Conservation (phyloP, 2,888 invertebrate genomes). For the Eristalinus sepulchralis region DNA sequence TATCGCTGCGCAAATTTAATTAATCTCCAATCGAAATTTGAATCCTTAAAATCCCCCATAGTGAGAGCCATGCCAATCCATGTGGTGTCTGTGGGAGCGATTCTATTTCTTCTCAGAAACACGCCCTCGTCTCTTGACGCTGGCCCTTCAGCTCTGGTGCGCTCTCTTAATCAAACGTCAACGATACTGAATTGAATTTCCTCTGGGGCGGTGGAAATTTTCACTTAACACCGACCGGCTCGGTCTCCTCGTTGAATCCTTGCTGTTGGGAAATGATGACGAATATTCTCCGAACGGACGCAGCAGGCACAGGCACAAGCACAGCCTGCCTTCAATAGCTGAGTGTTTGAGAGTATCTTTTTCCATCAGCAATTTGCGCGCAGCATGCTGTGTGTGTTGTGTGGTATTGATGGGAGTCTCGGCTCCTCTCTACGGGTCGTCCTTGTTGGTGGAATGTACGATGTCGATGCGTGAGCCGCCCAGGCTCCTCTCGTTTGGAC, state of each 20-base stretch:
- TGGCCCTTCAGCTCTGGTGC: conserved; percentile 1
- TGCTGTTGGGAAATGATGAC: neutral
- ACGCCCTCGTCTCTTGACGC: neutral
- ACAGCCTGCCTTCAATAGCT: neutral
- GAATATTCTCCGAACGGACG: conserved; percentile 16
- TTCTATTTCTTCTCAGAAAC: conserved; percentile 9
- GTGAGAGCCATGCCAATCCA: conserved; percentile 20
- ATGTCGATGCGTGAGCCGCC: neutral
- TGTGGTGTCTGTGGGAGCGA: conserved; percentile 27
- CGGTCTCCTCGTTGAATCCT: neutral
- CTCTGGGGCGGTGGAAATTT: conserved; percentile 8
- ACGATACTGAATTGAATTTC: conserved; percentile 66
- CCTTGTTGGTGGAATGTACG: neutral
- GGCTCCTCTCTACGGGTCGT: neutral
- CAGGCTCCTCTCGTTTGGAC: conserved; percentile 12
- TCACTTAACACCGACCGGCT: neutral
- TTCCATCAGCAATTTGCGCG: conserved; percentile 51
- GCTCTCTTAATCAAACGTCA: conserved; percentile 67
- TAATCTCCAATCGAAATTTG: conserved; percentile 62
- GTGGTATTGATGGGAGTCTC: neutral
- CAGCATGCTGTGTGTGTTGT: neutral
- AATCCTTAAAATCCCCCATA: conserved; percentile 38
- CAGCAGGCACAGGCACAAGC: neutral
- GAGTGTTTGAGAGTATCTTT: conserved; percentile 17
- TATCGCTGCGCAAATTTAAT: conserved; percentile 59